phyloP scores from a whole-genome alignment of 2,797 vertebrate species.

The Molossus molossus region DNA sequence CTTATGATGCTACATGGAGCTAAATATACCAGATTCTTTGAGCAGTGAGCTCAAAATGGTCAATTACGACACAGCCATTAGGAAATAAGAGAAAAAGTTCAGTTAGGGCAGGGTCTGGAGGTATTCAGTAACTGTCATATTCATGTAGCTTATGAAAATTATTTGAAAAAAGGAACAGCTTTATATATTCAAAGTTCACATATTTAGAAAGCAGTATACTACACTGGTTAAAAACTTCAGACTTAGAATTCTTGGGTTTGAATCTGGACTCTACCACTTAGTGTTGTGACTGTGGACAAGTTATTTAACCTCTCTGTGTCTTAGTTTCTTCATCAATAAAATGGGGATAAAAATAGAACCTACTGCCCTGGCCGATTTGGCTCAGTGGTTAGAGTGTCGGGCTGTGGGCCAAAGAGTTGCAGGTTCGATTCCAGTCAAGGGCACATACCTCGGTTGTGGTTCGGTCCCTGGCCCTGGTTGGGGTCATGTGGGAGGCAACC shows the following conservation, averaged over 20 bases:
- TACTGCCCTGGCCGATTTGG: background rate
- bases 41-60: background rate
- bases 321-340: constrained; percentile 51
- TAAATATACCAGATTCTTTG: constrained; percentile 33
- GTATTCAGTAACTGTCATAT: constrained; percentile 10
- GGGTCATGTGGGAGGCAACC: too few relatives aligned
- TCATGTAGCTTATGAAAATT: constrained; percentile 54
- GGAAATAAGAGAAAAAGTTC: constrained; percentile 9
- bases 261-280: background rate
- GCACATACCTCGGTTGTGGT: too few relatives aligned
- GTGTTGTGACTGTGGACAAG: background rate
- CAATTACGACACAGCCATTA: background rate
- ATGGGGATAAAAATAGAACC: background rate
- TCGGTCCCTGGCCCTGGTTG: too few relatives aligned
- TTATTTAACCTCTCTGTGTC: constrained; percentile 43
- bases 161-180: constrained; percentile 29
- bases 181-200: background rate
- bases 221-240: constrained; percentile 38
- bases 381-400: too few relatives aligned
- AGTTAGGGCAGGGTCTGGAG: background rate
- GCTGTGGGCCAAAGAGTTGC: too few relatives aligned
- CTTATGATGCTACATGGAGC: background rate
- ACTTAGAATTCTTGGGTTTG: constrained; percentile 40
- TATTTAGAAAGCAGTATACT: background rate
- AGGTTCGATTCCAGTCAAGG: too few relatives aligned